Evolutionary conservation across 2,797 vertebrate species (phyloP), one percentile per base, ranked within the genome.

Genomic region (Chiloscyllium punctatum): DNA sequence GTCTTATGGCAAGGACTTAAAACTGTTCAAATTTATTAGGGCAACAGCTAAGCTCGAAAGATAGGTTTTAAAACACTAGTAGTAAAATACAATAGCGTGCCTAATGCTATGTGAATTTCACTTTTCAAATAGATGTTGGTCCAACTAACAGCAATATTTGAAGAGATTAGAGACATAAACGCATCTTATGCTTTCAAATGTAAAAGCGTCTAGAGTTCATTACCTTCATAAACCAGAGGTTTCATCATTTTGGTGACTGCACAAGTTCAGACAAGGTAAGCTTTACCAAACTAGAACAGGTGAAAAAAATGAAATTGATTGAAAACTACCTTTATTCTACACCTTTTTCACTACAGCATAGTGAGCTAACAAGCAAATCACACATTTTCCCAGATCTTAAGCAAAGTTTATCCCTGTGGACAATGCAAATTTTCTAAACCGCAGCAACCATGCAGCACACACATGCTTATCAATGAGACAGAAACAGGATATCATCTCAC

Each of bases 391-490:
- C 71, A 51, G 37, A 53, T 33, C 42, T 33, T 74, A 71, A 71
- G 37, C 53, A 57, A 77, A 95, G 69, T 66, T 3, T 68, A 92
- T 2, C 62, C 25, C 69, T 77, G 1, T 42, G 48, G 94, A 71
- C 37, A 95, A 77, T 95, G 48, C 30, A 57, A 15, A 77, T 53
- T n/a, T 91, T 72, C 74, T 23, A 30, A 42, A 94, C 68, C 71
- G 6, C 7, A 94, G 48, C 94, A 69, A 94, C 37, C 71, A 94
- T 33, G 71, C 42, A 74, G 27, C 94, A 94, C 72, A 95, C 71
- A 95, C 71, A 77, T 95, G 94, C 94, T 95, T 77, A 53, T 74
- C 42, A 77, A 95, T 77, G 72, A 77, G 72, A n/a, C 13, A 72
- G 30, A 74, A 95, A 95, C 69, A 27, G 2, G 15, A 72, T 51